Evolutionary conservation across 2,797 vertebrate species (phyloP), one percentile per base, ranked within the genome.

Genomic region (Syndactyla subalaris): DNA sequence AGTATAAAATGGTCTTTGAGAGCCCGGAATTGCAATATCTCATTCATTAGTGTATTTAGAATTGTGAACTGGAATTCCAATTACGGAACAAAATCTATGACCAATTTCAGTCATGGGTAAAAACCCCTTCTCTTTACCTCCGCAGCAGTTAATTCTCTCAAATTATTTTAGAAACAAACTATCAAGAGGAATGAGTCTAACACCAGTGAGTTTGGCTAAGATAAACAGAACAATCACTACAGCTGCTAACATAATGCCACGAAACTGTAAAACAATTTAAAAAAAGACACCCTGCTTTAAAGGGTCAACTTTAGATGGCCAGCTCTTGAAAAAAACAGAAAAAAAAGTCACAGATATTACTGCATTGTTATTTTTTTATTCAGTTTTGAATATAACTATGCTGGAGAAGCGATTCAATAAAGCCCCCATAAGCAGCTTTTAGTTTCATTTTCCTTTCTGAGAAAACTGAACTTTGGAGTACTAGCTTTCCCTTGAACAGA

Each of bases 21-120:
- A 95, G 54, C 39, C 57, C 91, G 59, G 23, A 87, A 80, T 22
- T 61, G 73, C 82, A 91, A 34, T 71, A 72, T 77, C 75, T 88
- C 89, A 79, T 89, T 92, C 90, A 77, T 72, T 61, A 88, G 45
- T 6, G 18, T 83, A 80, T 82, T 74, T 26, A 59, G 61, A 88
- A 88, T 8, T 80, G 78, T 74, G 87, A 94, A 79, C 62, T 79
- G 22, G 36, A 95, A 93, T 95, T 93, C 39, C 78, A 92, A 49
- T 81, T 85, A 93, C 70, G 21, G 30, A 93, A 65, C 54, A 88
- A 83, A 92, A 94, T 62, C 62, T 94, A 84, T 62, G 90, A 86
- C 54, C 39, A 57, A 26, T 61, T 67, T 74, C 34, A 93, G 65
- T 58, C 43, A 89, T 0, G 2, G n/a, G n/a, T 61, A 66, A 74